These are phyloP conservation scores for Siderastrea radians DNA, from an alignment of 92 coral and sea anemone species.

Conservation along the genomic window DNA sequence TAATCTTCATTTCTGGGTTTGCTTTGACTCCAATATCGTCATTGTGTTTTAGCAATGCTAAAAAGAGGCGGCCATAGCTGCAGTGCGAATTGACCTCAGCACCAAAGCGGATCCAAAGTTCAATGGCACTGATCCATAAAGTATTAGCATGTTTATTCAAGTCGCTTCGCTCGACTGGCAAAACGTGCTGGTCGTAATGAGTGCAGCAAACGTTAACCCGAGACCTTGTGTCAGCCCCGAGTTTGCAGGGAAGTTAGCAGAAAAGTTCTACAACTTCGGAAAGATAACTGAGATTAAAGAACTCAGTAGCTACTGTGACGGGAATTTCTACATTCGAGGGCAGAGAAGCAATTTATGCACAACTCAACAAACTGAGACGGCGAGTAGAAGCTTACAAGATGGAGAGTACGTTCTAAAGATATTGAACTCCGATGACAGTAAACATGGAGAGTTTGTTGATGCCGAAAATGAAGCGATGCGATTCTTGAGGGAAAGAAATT, in stretches of 20 bases:
- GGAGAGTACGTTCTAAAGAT: conserved; percentile 66
- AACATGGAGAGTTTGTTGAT: conserved; percentile 30
- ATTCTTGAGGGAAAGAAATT: conserved; percentile 46
- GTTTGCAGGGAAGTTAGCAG: conserved; percentile 45
- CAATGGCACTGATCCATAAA: no score
- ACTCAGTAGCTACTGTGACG: conserved; percentile 46
- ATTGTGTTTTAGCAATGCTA: no score
- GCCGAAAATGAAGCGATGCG: conserved; percentile 61
- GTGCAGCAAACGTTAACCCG: no score
- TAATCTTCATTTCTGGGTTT: no score
- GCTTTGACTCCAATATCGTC: no score
- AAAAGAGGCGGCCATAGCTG: no score
- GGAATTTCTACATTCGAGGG: conserved; percentile 68
- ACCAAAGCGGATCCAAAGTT: no score
- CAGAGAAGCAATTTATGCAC: not conserved
- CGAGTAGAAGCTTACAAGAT: not conserved
- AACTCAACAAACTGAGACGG: not conserved
- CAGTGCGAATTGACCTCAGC: no score
- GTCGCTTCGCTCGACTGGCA: no score
- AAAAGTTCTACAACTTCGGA: conserved; percentile 40
- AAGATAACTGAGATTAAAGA: conserved; percentile 50
- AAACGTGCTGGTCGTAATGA: not conserved
- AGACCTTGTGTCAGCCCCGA: conserved; percentile 28
- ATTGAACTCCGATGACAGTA: conserved; percentile 70
- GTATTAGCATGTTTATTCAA: no score